Evolutionary conservation across 2,888 invertebrate species (phyloP), one percentile per base, ranked within the genome.

Genomic region (Disparrhopalites patrizii): DNA sequence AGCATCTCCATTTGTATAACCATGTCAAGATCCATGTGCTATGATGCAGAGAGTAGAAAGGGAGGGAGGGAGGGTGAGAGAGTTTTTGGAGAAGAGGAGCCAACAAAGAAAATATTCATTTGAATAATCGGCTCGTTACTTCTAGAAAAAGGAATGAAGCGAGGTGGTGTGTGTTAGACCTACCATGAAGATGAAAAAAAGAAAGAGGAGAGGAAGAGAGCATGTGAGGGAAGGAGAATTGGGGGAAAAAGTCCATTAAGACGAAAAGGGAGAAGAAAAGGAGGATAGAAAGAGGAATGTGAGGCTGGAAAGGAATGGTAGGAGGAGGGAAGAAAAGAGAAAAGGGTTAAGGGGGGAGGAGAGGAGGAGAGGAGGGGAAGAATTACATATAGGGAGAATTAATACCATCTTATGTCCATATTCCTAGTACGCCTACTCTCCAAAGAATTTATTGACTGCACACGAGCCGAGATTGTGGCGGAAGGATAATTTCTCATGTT

Each of bases 401-500:
- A n/a, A n/a, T n/a, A n/a, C n/a, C n/a, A n/a, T n/a, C n/a, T 47
- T 20, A 47, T 47, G 47, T 23, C 47, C n/a, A 7, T n/a, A 47
- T 23, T n/a, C n/a, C n/a, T n/a, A n/a, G n/a, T n/a, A n/a, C n/a
- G n/a, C n/a, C n/a, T n/a, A n/a, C n/a, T n/a, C n/a, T n/a, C n/a
- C n/a, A n/a, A n/a, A n/a, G n/a, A 47, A 47, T 47, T 47, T 47
- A 47, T 47, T 25, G 47, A 47, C 47, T 3, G 8, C 10, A 5
- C 20, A 23, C 47, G 15, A 23, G 43, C 20, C 8, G 47, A 30
- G n/a, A 20, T 43, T n/a, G 30, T 47, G 43, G 40, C 20, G 27
- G 43, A 10, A 25, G 8, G 23, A 23, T 25, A 58, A 58, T 58
- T 47, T 47, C 43, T 43, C 43, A 58, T 58, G 15, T 25, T 43